Evolutionary conservation across 2,888 invertebrate genomes (phyloP).

Genomic region (Caenorhabditis virilis): DNA sequence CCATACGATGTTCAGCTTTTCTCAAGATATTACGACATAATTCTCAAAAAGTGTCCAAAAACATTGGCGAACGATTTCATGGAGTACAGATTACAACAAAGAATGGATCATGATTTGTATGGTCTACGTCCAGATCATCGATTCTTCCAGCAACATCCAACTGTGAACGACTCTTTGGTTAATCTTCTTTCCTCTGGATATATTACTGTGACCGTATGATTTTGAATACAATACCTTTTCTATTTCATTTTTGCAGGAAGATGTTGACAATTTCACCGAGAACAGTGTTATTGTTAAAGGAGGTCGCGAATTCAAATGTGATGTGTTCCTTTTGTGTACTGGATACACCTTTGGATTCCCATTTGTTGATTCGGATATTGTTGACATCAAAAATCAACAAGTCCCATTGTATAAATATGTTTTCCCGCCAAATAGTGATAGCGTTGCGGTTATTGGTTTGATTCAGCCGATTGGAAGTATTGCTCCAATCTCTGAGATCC

Average conservation of each 20-base stretch:
- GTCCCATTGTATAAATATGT: constrained; percentile 70
- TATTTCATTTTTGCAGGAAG: constrained; percentile 77
- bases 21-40: constrained; percentile 56
- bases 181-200: constrained; percentile 69
- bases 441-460: constrained; percentile 69
- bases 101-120: constrained; percentile 66
- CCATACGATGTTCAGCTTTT: constrained; percentile 55
- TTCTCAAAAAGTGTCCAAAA: constrained; percentile 60
- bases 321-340: constrained; percentile 68
- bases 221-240: background rate
- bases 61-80: constrained; percentile 66
- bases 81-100: constrained; percentile 59
- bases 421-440: constrained; percentile 68
- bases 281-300: constrained; percentile 84
- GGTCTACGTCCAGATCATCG: constrained; percentile 65
- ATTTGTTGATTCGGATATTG: constrained; percentile 66
- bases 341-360: constrained; percentile 71
- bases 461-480: constrained; percentile 71
- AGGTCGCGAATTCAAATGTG: constrained; percentile 58
- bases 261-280: constrained; percentile 98
- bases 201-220: constrained; percentile 66
- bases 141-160: constrained; percentile 69
- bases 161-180: constrained; percentile 70
- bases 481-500: constrained; percentile 71
- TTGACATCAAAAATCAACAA: constrained; percentile 67